A percentile compares a stretch with the other conserved stretches of the same genome.
Evolutionary conservation across 2,113 vertebrate genomes (phyloP).

Genomic region (Jaculus jaculus): DNA sequence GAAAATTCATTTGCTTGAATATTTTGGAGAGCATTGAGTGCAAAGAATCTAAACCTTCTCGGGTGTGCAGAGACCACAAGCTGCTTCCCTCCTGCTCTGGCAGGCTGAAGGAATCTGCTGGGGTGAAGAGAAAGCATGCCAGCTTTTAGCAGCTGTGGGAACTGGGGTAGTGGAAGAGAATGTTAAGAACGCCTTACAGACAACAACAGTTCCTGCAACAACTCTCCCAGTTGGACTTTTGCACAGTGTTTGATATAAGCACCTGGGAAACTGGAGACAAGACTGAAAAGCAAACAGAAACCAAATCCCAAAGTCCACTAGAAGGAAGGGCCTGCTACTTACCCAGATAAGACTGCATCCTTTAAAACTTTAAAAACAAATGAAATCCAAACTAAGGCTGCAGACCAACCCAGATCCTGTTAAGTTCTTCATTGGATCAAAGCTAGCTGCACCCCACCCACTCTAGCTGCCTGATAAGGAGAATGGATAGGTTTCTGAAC

Average conservation of each 20-base stretch:
- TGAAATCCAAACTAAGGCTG: background rate
- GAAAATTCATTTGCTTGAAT: background rate
- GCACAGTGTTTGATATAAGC: slow-evolving; percentile 6
- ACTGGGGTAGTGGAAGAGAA: background rate
- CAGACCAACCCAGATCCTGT: background rate
- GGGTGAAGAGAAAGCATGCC: background rate
- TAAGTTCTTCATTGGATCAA: slow-evolving; percentile 3
- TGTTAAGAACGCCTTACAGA: background rate
- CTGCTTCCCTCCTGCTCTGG: background rate
- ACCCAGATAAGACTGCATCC: background rate
- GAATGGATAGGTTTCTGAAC: background rate
- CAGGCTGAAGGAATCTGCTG: background rate
- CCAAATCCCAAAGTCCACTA: background rate
- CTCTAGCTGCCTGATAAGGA: background rate
- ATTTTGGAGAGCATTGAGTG: background rate
- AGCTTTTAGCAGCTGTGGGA: background rate
- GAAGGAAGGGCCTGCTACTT: background rate
- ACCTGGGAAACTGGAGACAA: background rate
- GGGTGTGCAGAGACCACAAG: background rate
- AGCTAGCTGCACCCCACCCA: background rate
- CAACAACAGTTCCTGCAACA: background rate
- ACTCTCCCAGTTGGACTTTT: background rate
- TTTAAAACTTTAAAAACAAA: slow-evolving; percentile 31
- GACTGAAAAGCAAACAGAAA: background rate
- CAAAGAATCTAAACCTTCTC: background rate